Evolutionary conservation across 2,797 vertebrate species (phyloP), one percentile per base, ranked within the genome.

Genomic region (Enteromius unitaeniatus): DNA sequence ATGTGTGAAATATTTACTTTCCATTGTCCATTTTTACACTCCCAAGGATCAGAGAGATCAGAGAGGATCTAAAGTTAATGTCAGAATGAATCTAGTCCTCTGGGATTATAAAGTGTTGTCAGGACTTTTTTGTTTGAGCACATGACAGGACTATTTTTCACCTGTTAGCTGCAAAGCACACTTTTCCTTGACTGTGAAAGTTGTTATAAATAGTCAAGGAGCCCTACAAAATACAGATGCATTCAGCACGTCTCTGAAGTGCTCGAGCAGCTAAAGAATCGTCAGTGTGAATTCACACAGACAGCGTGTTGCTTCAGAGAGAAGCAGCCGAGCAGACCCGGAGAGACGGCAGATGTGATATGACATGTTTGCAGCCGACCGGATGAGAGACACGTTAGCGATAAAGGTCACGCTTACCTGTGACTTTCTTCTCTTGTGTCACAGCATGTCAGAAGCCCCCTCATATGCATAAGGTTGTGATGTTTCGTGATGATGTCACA

Each of bases 171-270:
- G 65, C 23, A 69, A 69, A 70, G 49, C 49, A 23, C 51, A 31
- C 49, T 23, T 28, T 58, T 23, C 49, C 64, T 37, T 13, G 67
- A 47, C 37, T 72, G 79, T 72, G 67, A 60, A 28, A 6, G 1
- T 6, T 60, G 67, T 47, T 81, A 81, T 72, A 81, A 72, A 81
- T 72, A 60, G 53, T 81, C 67, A 72, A 55, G 79, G 21, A 72
- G 40, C 79, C 26, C 23, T 34, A 81, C 53, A 81, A 81, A 45
- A 72, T 21, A 47, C 37, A 7, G 68, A 45, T 69, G 51, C 21
- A 78, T 45, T 13, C 26, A 17, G 37, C 10, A 21, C 3, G 2
- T 62, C 40, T 78, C 55, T 64, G 58, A 64, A 64, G 40, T 80
- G 65, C 23, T 80, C 10, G 11, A 26, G 49, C n/a, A n/a, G 78